Percentiles rank a stretch among this genome's conserved stretches.
Conservation (phyloP, 1,140 invertebrate genomes). For the Tetramorium simillimum region DNA sequence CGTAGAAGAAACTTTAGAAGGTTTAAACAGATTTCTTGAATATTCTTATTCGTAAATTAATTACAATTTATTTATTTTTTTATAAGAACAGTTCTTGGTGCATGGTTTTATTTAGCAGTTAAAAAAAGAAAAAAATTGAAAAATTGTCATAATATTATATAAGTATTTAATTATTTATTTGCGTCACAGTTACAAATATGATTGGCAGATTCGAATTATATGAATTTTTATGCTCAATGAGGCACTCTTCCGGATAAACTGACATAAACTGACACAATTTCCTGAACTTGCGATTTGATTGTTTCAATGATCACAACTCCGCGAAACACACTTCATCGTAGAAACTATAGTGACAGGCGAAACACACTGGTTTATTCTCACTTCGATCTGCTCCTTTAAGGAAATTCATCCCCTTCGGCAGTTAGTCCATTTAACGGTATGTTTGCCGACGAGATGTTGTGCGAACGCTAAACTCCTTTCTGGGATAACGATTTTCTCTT, state of each 20-base stretch:
- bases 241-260: neutral
- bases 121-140: neutral
- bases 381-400: neutral
- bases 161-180: slow-evolving; percentile 45
- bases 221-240: neutral
- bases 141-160: neutral
- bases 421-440: slow-evolving; percentile 33
- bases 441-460: slow-evolving; percentile 8
- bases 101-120: neutral
- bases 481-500: neutral
- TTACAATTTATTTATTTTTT: neutral
- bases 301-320: neutral
- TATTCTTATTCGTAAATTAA: neutral
- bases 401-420: neutral
- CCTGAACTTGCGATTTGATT: neutral
- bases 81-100: neutral
- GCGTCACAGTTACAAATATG: slow-evolving; percentile 24
- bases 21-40: neutral
- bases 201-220: slow-evolving; percentile 32
- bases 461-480: neutral
- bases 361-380: neutral
- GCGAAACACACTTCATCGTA: neutral
- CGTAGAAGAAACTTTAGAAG: neutral
- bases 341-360: neutral
- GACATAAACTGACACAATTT: neutral